Conservation (phyloP, 2,797 vertebrate species). For the Channallabes apus region DNA sequence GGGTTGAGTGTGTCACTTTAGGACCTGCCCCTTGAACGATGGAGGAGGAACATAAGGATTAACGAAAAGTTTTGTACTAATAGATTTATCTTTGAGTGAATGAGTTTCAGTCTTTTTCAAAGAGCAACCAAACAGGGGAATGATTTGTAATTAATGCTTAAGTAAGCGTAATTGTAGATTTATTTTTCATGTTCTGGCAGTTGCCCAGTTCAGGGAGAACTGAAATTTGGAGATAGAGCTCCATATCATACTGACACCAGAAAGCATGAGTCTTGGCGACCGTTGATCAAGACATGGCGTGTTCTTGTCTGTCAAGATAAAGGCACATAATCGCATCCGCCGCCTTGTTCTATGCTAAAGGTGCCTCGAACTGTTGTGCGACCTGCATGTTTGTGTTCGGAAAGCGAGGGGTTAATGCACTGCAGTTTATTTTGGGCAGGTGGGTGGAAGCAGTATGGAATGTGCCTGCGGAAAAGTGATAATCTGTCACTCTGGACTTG, state of each 20-base stretch:
- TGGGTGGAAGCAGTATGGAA: conserved; percentile 77
- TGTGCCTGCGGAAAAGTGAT: conserved; percentile 79
- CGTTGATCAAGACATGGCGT: conserved; percentile 63
- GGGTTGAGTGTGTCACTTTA: neutral
- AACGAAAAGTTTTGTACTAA: neutral
- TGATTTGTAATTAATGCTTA: neutral
- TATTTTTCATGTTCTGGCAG: conserved; percentile 7
- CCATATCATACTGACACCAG: conserved; percentile 40
- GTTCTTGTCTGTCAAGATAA: conserved; percentile 63
- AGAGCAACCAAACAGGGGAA: neutral
- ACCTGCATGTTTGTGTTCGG: conserved; percentile 22
- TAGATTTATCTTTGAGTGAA: neutral
- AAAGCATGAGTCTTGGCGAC: conserved; percentile 49
- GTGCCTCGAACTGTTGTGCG: neutral
- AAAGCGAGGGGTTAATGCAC: conserved; percentile 71
- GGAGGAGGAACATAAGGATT: neutral
- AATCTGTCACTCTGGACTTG: conserved; percentile 72
- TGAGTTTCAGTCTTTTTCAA: neutral
- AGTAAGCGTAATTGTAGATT: neutral
- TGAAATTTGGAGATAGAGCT: conserved; percentile 29
- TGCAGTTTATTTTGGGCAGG: conserved; percentile 80
- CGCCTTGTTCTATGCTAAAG: conserved; percentile 1
- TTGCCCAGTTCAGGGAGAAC: conserved; percentile 13
- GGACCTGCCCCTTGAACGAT: neutral
- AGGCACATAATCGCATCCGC: conserved; percentile 53